These are phyloP conservation scores for Corythoichthys haematopterus DNA, from an alignment of 2,113 vertebrate genomes.

Conservation along the genomic window DNA sequence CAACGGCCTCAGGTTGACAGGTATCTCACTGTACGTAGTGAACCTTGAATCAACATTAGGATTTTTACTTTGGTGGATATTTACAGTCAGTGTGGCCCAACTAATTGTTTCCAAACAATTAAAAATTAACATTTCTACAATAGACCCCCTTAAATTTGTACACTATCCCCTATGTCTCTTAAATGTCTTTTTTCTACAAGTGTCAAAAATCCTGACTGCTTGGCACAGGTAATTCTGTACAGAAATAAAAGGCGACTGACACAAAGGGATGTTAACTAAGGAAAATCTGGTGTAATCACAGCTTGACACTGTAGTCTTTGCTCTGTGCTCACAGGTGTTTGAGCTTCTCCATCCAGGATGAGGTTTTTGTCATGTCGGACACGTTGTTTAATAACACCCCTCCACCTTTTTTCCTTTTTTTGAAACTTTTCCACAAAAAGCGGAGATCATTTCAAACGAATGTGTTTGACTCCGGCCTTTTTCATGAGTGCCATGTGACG, in stretches of 20 bases:
- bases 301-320: conserved; percentile 55
- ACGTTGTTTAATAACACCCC: conserved; percentile 61
- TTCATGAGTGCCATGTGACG: conserved; percentile 16
- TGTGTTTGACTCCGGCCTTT: conserved; percentile 38
- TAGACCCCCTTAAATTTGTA: no score
- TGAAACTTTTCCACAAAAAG: conserved; percentile 40
- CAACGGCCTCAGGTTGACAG: no score
- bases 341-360: conserved; percentile 39
- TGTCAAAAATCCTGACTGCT: neutral
- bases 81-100: no score
- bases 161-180: no score
- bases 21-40: no score
- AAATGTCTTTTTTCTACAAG: neutral
- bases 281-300: conserved; percentile 64
- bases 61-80: no score
- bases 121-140: no score
- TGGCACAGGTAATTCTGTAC: conserved; percentile 9
- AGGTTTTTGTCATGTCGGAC: conserved; percentile 59
- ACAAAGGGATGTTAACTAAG: conserved; percentile 45
- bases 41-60: no score
- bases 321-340: conserved; percentile 65
- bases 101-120: no score
- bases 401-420: conserved; percentile 48
- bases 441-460: conserved; percentile 30
- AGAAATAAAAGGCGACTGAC: conserved; percentile 58